Conservation (phyloP, 2,113 vertebrate genomes). For the Irena cyanogastra region DNA sequence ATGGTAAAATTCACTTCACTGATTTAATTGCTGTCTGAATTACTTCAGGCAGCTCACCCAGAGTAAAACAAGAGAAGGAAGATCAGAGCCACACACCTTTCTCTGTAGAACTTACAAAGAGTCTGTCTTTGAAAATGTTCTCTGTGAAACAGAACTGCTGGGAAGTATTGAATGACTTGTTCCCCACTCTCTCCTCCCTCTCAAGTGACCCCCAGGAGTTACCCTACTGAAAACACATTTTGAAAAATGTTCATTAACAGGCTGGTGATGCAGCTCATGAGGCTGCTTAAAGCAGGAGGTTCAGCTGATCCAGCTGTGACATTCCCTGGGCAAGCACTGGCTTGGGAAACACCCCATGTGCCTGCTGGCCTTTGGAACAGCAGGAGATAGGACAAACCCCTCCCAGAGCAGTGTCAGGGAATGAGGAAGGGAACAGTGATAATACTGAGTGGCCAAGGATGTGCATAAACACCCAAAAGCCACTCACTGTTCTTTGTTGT, state of each 20-base stretch:
- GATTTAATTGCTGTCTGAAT: background rate
- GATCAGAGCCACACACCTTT: background rate
- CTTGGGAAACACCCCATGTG: accelerated
- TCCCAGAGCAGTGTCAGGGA: background rate
- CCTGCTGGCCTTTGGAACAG: background rate
- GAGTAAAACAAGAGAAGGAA: background rate
- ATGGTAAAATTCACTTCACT: background rate
- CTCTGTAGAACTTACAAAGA: background rate
- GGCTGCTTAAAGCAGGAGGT: background rate
- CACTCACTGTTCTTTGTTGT: background rate
- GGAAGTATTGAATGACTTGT: background rate
- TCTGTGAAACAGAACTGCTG: background rate
- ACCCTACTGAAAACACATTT: background rate
- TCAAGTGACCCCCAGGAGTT: background rate
- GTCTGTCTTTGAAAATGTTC: background rate
- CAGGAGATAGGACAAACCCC: background rate
- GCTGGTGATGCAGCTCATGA: background rate
- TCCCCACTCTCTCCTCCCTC: background rate
- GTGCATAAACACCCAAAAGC: background rate
- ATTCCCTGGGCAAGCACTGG: background rate
- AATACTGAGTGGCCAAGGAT: background rate
- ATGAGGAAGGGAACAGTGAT: background rate
- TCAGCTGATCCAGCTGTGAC: background rate
- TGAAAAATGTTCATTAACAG: background rate
- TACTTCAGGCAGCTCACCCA: background rate